A percentile compares a stretch with the other conserved stretches of the same genome.
phyloP scores from a whole-genome alignment of 2,113 vertebrate genomes.

The Silurus asotus region DNA sequence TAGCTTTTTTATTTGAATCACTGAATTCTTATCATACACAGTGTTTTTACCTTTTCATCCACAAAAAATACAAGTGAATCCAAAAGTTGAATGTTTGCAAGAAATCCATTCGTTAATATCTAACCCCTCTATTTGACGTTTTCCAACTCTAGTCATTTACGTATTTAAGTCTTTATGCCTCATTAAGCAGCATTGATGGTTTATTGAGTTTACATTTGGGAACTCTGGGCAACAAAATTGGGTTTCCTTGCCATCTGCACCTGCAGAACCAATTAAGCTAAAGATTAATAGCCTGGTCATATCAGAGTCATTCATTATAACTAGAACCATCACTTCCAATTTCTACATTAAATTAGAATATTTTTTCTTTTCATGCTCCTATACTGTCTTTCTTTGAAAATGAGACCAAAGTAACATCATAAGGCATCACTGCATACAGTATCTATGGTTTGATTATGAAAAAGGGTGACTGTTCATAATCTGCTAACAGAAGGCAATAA shows the following conservation, averaged over 20 bases:
- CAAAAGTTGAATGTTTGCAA: neutral
- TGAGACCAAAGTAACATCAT: neutral
- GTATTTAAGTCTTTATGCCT: neutral
- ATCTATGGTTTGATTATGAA: neutral
- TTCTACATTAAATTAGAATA: neutral
- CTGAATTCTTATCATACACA: neutral
- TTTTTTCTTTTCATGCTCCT: neutral
- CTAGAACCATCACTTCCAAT: conserved; percentile 15
- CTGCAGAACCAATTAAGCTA: neutral
- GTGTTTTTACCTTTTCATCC: neutral
- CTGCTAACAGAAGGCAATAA: neutral
- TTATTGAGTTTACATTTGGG: conserved; percentile 9
- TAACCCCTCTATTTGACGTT: neutral
- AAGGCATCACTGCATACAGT: neutral
- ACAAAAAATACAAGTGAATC: neutral
- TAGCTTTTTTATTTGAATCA: too few species aligned
- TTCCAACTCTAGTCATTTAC: neutral
- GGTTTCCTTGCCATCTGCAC: conserved; percentile 6
- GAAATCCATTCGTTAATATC: neutral
- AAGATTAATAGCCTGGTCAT: neutral
- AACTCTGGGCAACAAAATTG: neutral
- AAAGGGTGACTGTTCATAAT: neutral
- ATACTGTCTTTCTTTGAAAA: neutral
- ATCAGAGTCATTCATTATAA: conserved; percentile 5
- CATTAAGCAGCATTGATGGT: conserved; percentile 1